Conservation (phyloP, 2,888 invertebrate genomes). For the Horisme vitalbata region DNA sequence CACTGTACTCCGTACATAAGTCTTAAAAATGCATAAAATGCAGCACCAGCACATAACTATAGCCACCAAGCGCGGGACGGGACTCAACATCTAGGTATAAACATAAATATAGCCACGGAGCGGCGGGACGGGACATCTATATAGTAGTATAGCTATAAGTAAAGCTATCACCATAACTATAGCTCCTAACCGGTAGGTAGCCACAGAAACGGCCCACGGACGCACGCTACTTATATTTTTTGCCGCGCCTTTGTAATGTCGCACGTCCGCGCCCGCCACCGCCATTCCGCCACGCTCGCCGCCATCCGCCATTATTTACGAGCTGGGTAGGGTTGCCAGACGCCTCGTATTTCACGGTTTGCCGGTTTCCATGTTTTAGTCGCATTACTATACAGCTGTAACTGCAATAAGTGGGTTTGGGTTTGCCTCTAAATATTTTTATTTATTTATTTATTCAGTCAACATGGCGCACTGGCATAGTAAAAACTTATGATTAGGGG, state of each 20-base stretch:
- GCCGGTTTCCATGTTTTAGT: background rate
- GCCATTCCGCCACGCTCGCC: slow-evolving; percentile 38
- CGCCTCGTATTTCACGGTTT: slow-evolving; percentile 5
- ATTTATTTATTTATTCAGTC: too few relatives aligned
- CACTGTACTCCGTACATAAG: background rate
- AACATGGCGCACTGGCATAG: too few relatives aligned
- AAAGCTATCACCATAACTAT: background rate
- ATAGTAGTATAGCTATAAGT: too few relatives aligned
- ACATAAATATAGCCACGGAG: too few relatives aligned
- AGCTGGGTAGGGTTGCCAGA: slow-evolving; percentile 20
- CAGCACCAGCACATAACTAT: too few relatives aligned
- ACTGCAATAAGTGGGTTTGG: too few relatives aligned
- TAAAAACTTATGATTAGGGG: too few relatives aligned
- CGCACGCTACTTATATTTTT: slow-evolving; percentile 59
- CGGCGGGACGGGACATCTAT: too few relatives aligned
- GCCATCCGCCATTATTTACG: slow-evolving; percentile 35
- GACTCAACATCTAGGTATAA: too few relatives aligned
- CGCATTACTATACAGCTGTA: too few relatives aligned
- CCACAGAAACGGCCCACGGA: slow-evolving; percentile 19
- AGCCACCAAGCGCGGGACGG: too few relatives aligned
- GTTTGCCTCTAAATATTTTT: too few relatives aligned
- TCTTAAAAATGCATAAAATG: background rate
- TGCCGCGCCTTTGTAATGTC: slow-evolving; percentile 71
- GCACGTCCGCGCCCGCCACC: slow-evolving; percentile 48
- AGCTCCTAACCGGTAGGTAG: background rate